Percentiles rank a stretch among this genome's conserved stretches.
phyloP scores from a whole-genome alignment of 30 jellyfish, hydroid and myxozoan genomes.

The Aurelia aurita complex sp. Pacific region DNA sequence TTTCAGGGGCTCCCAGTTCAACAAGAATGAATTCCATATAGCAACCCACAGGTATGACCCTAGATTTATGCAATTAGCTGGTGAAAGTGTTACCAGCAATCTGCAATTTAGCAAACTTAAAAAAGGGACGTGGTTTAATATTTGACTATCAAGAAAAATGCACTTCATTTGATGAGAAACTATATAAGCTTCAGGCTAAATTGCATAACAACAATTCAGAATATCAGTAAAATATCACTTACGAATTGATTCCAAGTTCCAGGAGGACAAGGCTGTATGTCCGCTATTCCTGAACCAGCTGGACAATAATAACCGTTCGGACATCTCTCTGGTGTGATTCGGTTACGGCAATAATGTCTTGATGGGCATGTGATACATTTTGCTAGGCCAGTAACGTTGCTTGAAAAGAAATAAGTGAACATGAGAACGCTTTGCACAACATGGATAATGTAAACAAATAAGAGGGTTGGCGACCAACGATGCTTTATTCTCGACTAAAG shows the following conservation, averaged over 20 bases:
- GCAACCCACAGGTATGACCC: too few relatives aligned
- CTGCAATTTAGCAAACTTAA: too few relatives aligned
- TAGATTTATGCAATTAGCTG: too few relatives aligned
- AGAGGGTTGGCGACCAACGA: background rate
- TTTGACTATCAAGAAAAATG: too few relatives aligned
- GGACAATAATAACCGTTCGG: constrained; percentile 92
- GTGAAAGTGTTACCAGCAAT: too few relatives aligned
- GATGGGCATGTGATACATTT: constrained; percentile 82
- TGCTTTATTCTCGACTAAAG: too few relatives aligned
- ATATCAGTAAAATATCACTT: constrained; percentile 26
- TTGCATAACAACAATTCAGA: too few relatives aligned
- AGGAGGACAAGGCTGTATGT: constrained; percentile 92
- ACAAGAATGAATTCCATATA: too few relatives aligned
- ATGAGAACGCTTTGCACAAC: background rate
- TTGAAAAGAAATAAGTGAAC: constrained; percentile 18
- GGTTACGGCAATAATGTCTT: constrained; percentile 85
- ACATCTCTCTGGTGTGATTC: constrained; percentile 83
- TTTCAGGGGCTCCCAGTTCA: too few relatives aligned
- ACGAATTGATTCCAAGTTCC: constrained; percentile 92
- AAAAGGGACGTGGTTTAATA: too few relatives aligned
- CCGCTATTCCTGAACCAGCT: constrained; percentile 71
- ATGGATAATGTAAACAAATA: background rate
- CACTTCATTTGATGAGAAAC: too few relatives aligned
- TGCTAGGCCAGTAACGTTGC: constrained; percentile 88
- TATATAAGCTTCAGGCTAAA: too few relatives aligned